A percentile compares a stretch with the other conserved stretches of the same genome.
These are phyloP conservation scores for Epinotia demarniana DNA, from an alignment of 2,888 invertebrate genomes.

Conservation along the genomic window DNA sequence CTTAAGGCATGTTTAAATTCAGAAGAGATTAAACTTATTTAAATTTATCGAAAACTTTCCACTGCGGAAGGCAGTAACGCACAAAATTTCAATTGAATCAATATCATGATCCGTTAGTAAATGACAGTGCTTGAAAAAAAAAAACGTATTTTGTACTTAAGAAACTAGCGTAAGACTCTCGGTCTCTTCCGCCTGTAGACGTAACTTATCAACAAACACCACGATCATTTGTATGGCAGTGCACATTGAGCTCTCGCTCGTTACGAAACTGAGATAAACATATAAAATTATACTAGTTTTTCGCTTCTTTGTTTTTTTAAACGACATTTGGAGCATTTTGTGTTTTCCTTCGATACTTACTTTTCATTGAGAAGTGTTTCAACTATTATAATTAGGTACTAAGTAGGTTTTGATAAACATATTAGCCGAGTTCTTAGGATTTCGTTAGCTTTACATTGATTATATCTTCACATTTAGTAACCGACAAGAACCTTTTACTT, in stretches of 20 bases:
- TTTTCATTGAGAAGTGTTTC: too few relatives aligned
- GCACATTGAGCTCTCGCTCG: constrained; percentile 10
- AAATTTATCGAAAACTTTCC: neutral
- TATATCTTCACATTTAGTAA: too few relatives aligned
- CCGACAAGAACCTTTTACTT: too few relatives aligned
- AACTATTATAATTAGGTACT: too few relatives aligned
- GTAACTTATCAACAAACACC: constrained; percentile 36
- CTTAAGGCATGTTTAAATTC: neutral
- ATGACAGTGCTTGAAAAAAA: neutral
- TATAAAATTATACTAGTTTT: neutral
- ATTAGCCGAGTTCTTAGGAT: too few relatives aligned
- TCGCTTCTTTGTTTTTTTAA: neutral
- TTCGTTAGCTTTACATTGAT: too few relatives aligned
- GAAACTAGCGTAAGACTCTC: neutral
- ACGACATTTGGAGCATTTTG: too few relatives aligned
- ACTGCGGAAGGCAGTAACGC: too few relatives aligned
- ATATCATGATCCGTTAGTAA: neutral
- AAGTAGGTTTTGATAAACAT: too few relatives aligned
- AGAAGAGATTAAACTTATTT: neutral
- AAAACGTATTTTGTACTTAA: neutral
- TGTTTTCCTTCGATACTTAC: too few relatives aligned
- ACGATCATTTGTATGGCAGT: constrained; percentile 6
- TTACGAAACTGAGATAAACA: constrained; percentile 7
- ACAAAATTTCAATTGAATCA: too few relatives aligned
- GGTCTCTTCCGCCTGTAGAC: neutral